These are phyloP conservation scores for Stegophylla sp. DNA, from an alignment of 2,888 invertebrate species.

Conservation along the genomic window DNA sequence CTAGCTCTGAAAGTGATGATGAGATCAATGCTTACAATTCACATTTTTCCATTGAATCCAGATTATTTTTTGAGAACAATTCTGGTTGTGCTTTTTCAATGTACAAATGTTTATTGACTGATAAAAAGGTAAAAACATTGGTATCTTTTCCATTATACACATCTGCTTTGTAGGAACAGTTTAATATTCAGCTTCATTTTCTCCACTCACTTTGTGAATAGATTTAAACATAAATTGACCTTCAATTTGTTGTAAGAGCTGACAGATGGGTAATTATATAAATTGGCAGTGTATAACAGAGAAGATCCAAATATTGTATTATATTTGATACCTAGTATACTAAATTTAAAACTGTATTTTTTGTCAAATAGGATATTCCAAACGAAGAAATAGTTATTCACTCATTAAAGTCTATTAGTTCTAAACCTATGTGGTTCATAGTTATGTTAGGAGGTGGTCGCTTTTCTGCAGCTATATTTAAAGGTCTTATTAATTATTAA, in stretches of 20 bases:
- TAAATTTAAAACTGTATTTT: neutral
- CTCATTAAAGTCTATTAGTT: conserved; percentile 9
- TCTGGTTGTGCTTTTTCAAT: conserved; percentile 62
- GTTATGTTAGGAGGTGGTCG: conserved; percentile 86
- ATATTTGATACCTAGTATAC: neutral
- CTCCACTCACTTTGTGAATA: too few species aligned
- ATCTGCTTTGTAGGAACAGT: neutral
- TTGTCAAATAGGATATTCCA: conserved; percentile 32
- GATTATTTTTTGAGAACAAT: conserved; percentile 64
- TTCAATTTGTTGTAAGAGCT: too few species aligned
- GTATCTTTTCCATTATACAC: too few species aligned
- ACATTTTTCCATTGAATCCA: conserved; percentile 64
- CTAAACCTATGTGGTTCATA: conserved; percentile 73
- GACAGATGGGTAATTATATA: too few species aligned
- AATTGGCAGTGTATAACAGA: too few species aligned
- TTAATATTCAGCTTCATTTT: neutral
- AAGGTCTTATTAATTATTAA: conserved; percentile 64
- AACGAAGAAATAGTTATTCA: conserved; percentile 27
- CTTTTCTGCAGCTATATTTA: conserved; percentile 77
- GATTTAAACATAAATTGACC: too few species aligned
- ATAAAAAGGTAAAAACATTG: conserved; percentile 41
- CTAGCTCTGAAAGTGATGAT: conserved; percentile 53
- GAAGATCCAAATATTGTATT: too few species aligned
- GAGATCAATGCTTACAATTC: conserved; percentile 60
- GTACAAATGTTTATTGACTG: conserved; percentile 48